Base-by-base conservation (phyloP, 2,888 invertebrate species). In the Melanargia galathea region DNA sequence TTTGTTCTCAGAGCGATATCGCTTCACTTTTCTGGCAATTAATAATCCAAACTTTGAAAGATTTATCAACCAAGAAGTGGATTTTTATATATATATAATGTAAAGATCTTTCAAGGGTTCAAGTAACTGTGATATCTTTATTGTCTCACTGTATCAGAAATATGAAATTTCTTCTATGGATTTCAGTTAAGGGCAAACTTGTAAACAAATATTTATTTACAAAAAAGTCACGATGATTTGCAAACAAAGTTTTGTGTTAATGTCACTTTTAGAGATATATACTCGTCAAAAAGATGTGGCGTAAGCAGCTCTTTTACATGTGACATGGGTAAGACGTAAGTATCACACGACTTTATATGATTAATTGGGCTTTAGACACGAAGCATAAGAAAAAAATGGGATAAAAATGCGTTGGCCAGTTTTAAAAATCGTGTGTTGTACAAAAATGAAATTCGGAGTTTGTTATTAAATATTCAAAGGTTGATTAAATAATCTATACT, bases 301-400 rank as follows among this genome's bases (percentile, higher is more conserved):
- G 63, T 55, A 57, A 56, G 59, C 63, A 63, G 58, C 54, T 62
- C 49, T 56, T 60, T 65, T 63, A 63, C 59, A 52, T 60, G 56
- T 65, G 65, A 65, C 65, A 63, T 63, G 65, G 65, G 63, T 65
- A 52, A 57, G 56, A 59, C 65, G 56, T 55, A 63, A 63, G 63
- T 65, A 65, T 65, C 59, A 56, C 46, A 58, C 49, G 49, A 65
- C 65, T 65, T 65, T 63, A 51, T 60, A 60, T 65, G 64, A 65
- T 65, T 63, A 65, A 64, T 64, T 56, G 60, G 43, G 30, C 49
- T 40, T 40, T 51, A 81, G 46, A 48, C 26, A 35, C 35, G 40
- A 49, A 33, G 46, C 38, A 30, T 48, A 43, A 38, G 43, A 43
- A 7, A 43, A 33, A 55, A 56, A 60, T 76, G 78, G 22, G 2